Evolutionary conservation across 2,888 invertebrate genomes (phyloP).

Genomic region (Ormyrus nitidulus): DNA sequence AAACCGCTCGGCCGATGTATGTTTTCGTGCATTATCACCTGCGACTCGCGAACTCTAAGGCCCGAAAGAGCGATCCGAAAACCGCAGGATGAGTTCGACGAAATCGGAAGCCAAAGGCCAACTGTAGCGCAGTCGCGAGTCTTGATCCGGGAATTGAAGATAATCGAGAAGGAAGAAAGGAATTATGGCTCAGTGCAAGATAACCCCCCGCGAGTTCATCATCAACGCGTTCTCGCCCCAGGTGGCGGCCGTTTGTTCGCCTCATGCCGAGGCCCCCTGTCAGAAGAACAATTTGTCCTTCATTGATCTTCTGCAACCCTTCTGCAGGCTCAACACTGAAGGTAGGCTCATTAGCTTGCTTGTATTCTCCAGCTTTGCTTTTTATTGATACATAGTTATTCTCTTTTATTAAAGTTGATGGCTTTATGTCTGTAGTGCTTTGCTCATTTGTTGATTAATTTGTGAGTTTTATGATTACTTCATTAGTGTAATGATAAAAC

Average conservation of each 20-base stretch:
- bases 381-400: neutral
- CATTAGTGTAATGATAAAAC: too few relatives aligned
- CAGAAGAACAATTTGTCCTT: constrained; percentile 94
- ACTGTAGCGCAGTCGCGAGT: neutral
- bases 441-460: too few relatives aligned
- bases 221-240: constrained; percentile 93
- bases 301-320: constrained; percentile 93
- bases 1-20: too few relatives aligned
- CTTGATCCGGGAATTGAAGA: neutral
- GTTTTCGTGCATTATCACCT: too few relatives aligned
- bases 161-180: neutral
- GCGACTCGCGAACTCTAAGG: too few relatives aligned
- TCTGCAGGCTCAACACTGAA: constrained; percentile 86
- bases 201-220: constrained; percentile 89
- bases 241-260: constrained; percentile 90
- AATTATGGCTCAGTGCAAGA: constrained; percentile 80
- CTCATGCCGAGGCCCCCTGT: constrained; percentile 88
- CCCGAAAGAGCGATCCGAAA: neutral
- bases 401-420: too few relatives aligned
- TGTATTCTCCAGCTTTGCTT: neutral
- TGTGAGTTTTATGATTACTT: too few relatives aligned
- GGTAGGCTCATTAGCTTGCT: constrained; percentile 74
- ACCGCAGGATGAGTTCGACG: neutral
- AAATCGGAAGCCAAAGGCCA: too few relatives aligned
- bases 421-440: too few relatives aligned